These are phyloP conservation scores for Cylloceria caligata DNA, from an alignment of 2,888 invertebrate species.

Conservation along the genomic window DNA sequence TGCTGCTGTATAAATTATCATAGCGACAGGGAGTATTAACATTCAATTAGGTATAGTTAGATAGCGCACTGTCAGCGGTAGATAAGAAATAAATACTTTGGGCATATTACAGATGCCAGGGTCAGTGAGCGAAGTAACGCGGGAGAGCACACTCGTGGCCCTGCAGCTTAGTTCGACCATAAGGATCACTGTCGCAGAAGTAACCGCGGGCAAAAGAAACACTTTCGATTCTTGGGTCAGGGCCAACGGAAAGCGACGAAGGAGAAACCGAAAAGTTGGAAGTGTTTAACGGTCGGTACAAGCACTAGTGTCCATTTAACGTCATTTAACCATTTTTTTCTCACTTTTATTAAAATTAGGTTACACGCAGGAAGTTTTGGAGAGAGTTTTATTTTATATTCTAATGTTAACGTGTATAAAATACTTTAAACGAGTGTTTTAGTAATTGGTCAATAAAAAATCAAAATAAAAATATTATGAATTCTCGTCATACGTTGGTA, in stretches of 20 bases:
- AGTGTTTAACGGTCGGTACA: slow-evolving; percentile 21
- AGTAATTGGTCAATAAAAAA: no score
- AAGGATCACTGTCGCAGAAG: slow-evolving; percentile 51
- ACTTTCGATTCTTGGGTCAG: slow-evolving; percentile 78
- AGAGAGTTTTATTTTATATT: no score
- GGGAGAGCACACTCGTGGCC: slow-evolving; percentile 30
- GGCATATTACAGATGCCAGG: slow-evolving; percentile 54
- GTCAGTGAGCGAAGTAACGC: slow-evolving; percentile 48
- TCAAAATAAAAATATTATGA: not conserved
- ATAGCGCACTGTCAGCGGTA: not conserved
- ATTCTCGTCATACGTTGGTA: not conserved
- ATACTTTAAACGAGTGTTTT: no score
- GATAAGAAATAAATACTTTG: slow-evolving; percentile 22
- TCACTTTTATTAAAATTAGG: not conserved
- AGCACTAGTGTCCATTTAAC: not conserved
- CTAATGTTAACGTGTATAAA: no score
- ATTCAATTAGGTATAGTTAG: not conserved
- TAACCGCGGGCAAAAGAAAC: slow-evolving; percentile 67
- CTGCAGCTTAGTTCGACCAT: slow-evolving; percentile 30
- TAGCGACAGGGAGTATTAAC: no score
- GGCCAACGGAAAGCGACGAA: slow-evolving; percentile 71
- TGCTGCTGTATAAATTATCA: no score
- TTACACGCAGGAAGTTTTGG: no score
- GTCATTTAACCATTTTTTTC: not conserved
- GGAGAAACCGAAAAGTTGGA: slow-evolving; percentile 70